Evolutionary conservation across 2,797 vertebrate genomes (phyloP), one percentile per base, ranked within the genome.

Genomic region (Otus scops): DNA sequence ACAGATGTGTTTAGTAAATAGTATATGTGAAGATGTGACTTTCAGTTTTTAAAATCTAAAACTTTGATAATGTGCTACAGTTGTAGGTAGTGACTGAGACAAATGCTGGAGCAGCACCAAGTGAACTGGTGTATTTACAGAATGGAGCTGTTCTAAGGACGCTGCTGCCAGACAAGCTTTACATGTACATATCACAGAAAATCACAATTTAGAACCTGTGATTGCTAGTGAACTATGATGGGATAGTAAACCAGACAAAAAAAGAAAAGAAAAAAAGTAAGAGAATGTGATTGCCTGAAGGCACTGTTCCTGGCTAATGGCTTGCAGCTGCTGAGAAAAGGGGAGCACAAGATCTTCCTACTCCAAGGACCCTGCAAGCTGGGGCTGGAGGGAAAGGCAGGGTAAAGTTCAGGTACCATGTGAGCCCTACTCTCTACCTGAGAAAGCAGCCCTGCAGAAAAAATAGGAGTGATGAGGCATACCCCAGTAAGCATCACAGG

Each of bases 401-500:
- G 36, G 13, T 38, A 91, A 50, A 96, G 10, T 21, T 13, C 61
- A 34, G 39, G 11, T 61, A 11, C 3, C 4, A 3, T 9, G 22
- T 0, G 5, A 81, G 6, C 20, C 23, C 56, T 36, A 26, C 24
- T 71, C 47, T 53, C 36, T 26, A 0, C 11, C 15, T 3, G 5
- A 73, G 34, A 16, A 26, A 86, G 38, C 45, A 82, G 34, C 45
- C 20, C 64, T 61, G 50, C 38, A 77, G 60, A 48, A 51, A 56
- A 38, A 6, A 21, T 4, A n/a, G 21, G n/a, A 21, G 14, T 71
- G 64, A 64, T 6, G 10, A 89, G 32, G 9, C 8, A 36, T 20
- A 27, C 39, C 2, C 1, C 22, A 36, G 26, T 0, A 45, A 78
- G 43, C 39, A 21, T 60, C 56, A 64, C 28, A 32, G 54, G 32